These are phyloP conservation scores for Hycleus cichorii DNA, from an alignment of 1,140 invertebrate species.

Conservation along the genomic window DNA sequence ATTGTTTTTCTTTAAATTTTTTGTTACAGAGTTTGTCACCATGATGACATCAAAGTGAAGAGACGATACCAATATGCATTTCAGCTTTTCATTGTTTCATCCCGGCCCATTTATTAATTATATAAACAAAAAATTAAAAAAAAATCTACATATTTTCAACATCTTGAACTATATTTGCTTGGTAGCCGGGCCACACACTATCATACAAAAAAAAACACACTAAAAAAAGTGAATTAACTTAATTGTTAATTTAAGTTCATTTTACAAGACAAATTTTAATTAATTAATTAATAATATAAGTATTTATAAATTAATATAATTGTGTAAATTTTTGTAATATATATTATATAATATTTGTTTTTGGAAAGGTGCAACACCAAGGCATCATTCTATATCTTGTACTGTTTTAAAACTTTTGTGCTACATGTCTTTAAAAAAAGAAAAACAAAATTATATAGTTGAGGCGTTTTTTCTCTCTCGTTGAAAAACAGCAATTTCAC, in stretches of 20 bases:
- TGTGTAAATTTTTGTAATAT: constrained; percentile 44
- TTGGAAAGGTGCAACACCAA: constrained; percentile 24
- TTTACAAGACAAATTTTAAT: constrained; percentile 37
- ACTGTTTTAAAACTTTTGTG: constrained; percentile 29
- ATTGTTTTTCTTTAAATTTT: constrained; percentile 24
- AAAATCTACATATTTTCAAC: constrained; percentile 32
- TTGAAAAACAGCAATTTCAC: constrained; percentile 23
- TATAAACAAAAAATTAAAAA: constrained; percentile 1
- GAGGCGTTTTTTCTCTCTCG: constrained; percentile 11
- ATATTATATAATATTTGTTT: constrained; percentile 24
- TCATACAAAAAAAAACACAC: too few relatives aligned
- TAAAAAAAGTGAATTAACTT: constrained; percentile 36
- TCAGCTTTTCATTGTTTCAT: constrained; percentile 47
- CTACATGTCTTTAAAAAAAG: constrained; percentile 29
- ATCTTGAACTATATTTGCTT: constrained; percentile 36
- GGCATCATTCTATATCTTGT: constrained; percentile 11
- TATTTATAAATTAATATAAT: constrained; percentile 40
- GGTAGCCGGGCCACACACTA: constrained; percentile 35
- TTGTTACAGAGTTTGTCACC: constrained; percentile 91
- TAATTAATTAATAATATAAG: constrained; percentile 31
- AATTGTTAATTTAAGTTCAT: constrained; percentile 34
- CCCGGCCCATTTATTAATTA: constrained; percentile 33
- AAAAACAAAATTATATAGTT: neutral
- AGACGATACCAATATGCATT: constrained; percentile 39
- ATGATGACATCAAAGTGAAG: constrained; percentile 98